Base-by-base conservation (phyloP, 2,797 vertebrate genomes). In the Sebastolobus alascanus region DNA sequence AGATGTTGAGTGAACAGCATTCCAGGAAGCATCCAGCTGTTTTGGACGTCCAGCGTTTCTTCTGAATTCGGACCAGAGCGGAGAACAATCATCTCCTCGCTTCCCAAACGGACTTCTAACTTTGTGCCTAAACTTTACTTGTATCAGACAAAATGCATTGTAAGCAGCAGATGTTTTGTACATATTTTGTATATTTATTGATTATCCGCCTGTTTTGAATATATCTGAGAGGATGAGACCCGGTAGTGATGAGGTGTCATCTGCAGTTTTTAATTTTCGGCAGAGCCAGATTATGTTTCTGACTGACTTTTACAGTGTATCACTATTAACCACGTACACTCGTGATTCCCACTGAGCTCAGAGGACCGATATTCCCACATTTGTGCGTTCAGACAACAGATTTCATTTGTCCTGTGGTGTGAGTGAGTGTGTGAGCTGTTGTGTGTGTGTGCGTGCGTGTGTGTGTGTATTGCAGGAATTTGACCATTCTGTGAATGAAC, bases 121-220 rank as follows among this genome's bases (percentile, higher is more conserved):
- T 90, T 97, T 97, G 97, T 98, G 97, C 98, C 98, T 98, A 97
- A 97, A 97, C 95, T 94, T 87, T 95, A 97, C 96, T 96, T 82
- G 79, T 89, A 90, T 84, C 75, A 97, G 97, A 97, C 97, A 96
- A 96, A 46, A 97, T 96, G 97, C 97, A 98, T 98, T 98, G 97
- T 97, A 97, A 95, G 94, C 97, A 91, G 92, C 89, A 91, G 86
- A 90, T 92, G 83, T 90, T 94, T 94, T 94, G 92, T 95, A 94
- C 75, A 91, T 94, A 92, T 92, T 93, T 92, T 92, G 78, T 93
- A 92, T 91, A 93, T 94, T 92, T 88, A 90, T 91, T 90, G 85
- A 83, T 87, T 73, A 88, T 73, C 83, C 72, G 86, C 91, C 74
- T 69, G 83, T 90, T 73, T 87, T 73, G 74, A 88, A 56, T 77